phyloP scores from a whole-genome alignment of 2,113 vertebrate species.

The Heliornis fulica region DNA sequence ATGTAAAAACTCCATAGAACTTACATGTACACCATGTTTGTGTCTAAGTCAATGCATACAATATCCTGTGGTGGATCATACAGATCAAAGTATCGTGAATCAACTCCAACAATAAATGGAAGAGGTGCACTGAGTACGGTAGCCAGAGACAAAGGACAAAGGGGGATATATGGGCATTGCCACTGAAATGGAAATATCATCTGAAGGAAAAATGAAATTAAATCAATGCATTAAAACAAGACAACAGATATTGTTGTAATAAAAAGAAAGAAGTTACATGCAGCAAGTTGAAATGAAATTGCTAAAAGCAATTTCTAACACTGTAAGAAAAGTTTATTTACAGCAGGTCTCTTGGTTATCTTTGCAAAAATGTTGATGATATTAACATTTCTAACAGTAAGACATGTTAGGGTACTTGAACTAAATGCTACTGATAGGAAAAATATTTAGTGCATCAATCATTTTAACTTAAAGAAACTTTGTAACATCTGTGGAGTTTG shows the following conservation, averaged over 20 bases:
- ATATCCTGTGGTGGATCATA: slow-evolving; percentile 96
- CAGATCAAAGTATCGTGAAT: slow-evolving; percentile 98
- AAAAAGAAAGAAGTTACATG: not conserved
- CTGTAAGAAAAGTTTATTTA: not conserved
- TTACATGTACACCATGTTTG: slow-evolving; percentile 96
- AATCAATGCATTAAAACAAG: slow-evolving; percentile 30
- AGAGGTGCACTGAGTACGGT: slow-evolving; percentile 92
- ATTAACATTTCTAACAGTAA: not conserved
- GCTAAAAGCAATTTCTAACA: not conserved
- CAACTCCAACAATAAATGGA: slow-evolving; percentile 96
- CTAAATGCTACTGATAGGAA: not conserved
- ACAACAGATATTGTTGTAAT: not conserved
- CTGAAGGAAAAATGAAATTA: slow-evolving; percentile 74
- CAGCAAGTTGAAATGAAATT: not conserved
- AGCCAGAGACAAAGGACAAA: slow-evolving; percentile 93
- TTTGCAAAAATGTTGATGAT: not conserved
- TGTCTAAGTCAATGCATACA: slow-evolving; percentile 97
- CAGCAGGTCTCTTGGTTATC: not conserved
- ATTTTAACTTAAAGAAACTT: not conserved
- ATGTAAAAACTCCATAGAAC: slow-evolving; percentile 49
- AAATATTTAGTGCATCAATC: not conserved
- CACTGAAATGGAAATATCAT: slow-evolving; percentile 99
- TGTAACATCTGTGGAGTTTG: not conserved
- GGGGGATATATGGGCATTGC: slow-evolving; percentile 97
- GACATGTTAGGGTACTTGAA: not conserved